Percentiles rank a stretch among this genome's conserved stretches.
Conservation (phyloP, 2,888 invertebrate genomes). For the Digitonthophagus gazella region DNA sequence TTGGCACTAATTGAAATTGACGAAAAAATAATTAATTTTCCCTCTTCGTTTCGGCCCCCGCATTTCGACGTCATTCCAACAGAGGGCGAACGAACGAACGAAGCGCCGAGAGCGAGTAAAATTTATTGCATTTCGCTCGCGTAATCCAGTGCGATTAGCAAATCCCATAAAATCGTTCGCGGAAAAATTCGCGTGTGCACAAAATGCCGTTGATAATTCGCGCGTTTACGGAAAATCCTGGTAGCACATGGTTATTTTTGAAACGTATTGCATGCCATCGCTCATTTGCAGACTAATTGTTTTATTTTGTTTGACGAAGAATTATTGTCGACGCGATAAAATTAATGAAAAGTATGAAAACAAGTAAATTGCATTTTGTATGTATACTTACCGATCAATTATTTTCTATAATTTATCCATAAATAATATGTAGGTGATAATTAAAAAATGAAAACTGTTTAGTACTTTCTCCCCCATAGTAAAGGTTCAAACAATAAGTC, state of each 20-base stretch:
- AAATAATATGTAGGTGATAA: too few relatives aligned
- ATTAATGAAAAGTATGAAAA: not conserved
- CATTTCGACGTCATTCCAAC: not conserved
- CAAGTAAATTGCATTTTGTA: too few relatives aligned
- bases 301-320: not conserved
- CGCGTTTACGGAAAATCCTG: not conserved
- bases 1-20: constrained; percentile 50
- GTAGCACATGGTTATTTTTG: not conserved
- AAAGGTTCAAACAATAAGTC: too few relatives aligned
- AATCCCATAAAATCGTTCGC: constrained; percentile 3
- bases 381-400: too few relatives aligned
- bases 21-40: constrained; percentile 52
- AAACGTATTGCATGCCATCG: not conserved
- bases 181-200: constrained; percentile 1
- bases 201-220: not conserved
- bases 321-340: not conserved
- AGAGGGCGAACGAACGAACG: not conserved
- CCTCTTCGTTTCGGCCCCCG: constrained; percentile 24
- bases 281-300: not conserved
- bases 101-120: too few relatives aligned
- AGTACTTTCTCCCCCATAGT: too few relatives aligned
- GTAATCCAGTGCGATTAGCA: constrained; percentile 5
- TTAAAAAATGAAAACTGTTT: too few relatives aligned
- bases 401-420: too few relatives aligned
- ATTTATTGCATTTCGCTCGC: constrained; percentile 13